phyloP scores from a whole-genome alignment of 2,888 invertebrate genomes.

The Arctia plantaginis region DNA sequence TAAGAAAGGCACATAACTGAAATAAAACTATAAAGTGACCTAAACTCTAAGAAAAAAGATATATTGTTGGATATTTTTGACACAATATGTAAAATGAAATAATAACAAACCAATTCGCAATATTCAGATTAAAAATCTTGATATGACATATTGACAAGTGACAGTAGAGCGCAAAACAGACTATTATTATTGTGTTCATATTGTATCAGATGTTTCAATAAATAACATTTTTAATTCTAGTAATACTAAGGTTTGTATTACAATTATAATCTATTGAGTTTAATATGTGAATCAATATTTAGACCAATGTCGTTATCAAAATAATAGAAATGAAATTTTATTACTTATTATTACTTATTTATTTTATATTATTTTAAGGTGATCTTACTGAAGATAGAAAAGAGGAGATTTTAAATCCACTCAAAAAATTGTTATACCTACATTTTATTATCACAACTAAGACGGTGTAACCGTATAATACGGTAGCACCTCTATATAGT shows the following conservation, averaged over 20 bases:
- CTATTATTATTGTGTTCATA: no score
- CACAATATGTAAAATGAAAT: conserved; percentile 48
- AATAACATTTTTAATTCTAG: neutral
- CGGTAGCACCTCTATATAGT: neutral
- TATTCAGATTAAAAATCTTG: conserved; percentile 49
- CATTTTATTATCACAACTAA: no score
- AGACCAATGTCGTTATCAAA: neutral
- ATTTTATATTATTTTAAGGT: no score
- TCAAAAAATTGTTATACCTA: no score
- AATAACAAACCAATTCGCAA: conserved; percentile 57
- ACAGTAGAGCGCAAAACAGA: conserved; percentile 32
- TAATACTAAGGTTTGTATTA: neutral
- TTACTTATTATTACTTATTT: no score
- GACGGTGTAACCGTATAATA: neutral
- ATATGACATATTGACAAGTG: conserved; percentile 49
- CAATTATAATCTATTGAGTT: no score
- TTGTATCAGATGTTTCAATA: neutral
- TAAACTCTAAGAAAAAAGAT: conserved; percentile 22
- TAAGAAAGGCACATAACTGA: conserved; percentile 29
- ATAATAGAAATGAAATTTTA: no score
- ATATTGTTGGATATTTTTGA: conserved; percentile 23
- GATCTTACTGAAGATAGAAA: no score
- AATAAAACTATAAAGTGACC: conserved; percentile 20
- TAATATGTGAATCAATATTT: no score
- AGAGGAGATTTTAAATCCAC: no score